Evolutionary conservation across 2,113 vertebrate genomes (phyloP).

Genomic region (Trinectes maculatus): DNA sequence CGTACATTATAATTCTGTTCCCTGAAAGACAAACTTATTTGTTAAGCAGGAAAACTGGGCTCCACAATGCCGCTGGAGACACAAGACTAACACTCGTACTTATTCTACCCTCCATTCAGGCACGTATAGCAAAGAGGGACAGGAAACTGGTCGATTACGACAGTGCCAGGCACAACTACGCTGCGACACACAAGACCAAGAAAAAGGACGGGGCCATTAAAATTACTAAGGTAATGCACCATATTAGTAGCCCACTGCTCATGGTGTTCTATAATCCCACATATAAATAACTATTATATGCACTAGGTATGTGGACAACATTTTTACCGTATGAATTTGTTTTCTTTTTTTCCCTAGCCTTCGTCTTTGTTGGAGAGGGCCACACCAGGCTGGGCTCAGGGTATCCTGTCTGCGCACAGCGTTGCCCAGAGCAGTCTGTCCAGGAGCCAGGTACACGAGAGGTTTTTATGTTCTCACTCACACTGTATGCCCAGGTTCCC

Average conservation of each 20-base stretch:
- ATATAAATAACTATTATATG: no score
- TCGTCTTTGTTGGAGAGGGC: conserved; percentile 98
- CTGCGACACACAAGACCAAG: conserved; percentile 93
- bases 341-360: conserved; percentile 78
- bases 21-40: background rate
- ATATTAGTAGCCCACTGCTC: background rate
- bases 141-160: conserved; percentile 97
- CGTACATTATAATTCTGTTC: background rate
- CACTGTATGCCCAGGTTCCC: background rate
- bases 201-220: conserved; percentile 95
- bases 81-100: background rate
- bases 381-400: conserved; percentile 98
- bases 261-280: background rate
- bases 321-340: background rate
- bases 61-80: background rate
- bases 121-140: conserved; percentile 95
- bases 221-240: conserved; percentile 89
- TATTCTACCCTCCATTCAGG: conserved; percentile 68
- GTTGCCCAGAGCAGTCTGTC: conserved; percentile 99
- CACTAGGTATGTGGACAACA: no score
- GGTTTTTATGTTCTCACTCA: background rate
- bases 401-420: conserved; percentile 97
- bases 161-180: conserved; percentile 95
- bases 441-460: conserved; percentile 91
- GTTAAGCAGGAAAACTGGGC: background rate